Percentiles rank a stretch among this genome's conserved stretches.
Evolutionary conservation across 2,888 invertebrate genomes (phyloP).

Genomic region (Troides helena): DNA sequence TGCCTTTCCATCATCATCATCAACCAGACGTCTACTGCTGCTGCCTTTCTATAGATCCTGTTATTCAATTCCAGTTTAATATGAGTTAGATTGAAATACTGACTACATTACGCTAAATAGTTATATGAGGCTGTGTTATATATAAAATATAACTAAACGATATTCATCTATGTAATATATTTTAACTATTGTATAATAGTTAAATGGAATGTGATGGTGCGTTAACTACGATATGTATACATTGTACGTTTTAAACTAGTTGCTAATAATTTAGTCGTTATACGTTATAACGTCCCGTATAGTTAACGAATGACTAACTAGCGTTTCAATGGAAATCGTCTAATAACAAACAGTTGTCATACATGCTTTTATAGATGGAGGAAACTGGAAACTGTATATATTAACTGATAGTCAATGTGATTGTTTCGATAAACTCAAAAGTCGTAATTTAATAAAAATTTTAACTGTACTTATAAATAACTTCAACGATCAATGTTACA

Average conservation of each 20-base stretch:
- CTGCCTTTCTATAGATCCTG: no score
- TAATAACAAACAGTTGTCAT: neutral
- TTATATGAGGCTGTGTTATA: slow-evolving; percentile 22
- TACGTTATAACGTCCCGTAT: neutral
- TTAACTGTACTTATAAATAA: slow-evolving; percentile 6
- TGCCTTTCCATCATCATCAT: no score
- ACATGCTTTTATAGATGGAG: neutral
- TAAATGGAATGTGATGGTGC: slow-evolving; percentile 14
- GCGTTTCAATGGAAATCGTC: neutral
- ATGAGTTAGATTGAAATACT: no score
- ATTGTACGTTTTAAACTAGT: slow-evolving; percentile 2
- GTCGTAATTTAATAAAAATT: slow-evolving; percentile 1
- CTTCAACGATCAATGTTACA: slow-evolving; percentile 1
- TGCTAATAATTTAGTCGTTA: slow-evolving; percentile 2
- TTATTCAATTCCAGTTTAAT: no score
- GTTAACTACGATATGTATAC: neutral
- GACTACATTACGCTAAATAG: neutral
- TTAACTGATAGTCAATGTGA: neutral
- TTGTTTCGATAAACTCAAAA: neutral
- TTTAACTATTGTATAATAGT: neutral
- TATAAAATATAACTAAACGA: slow-evolving; percentile 7
- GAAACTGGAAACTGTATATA: neutral
- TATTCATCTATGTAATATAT: slow-evolving; percentile 2
- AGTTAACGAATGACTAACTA: neutral
- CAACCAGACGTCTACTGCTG: no score